Conservation (phyloP, 2,797 vertebrate genomes). For the Macropodus opercularis region DNA sequence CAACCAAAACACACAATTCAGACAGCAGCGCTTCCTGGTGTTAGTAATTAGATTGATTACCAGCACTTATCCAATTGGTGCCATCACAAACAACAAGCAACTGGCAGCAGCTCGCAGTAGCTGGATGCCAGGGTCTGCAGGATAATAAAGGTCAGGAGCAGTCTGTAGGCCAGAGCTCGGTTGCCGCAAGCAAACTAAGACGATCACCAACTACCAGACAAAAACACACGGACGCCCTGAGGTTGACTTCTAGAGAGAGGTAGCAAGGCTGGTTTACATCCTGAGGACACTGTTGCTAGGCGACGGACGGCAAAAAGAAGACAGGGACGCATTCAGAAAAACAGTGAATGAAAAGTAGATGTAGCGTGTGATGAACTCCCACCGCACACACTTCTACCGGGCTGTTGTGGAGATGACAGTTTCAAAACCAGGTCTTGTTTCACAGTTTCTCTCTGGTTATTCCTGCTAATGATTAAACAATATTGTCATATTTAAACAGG, state of each 20-base stretch:
- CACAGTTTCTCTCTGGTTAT: background rate
- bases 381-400: no score
- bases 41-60: slow-evolving; percentile 18
- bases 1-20: background rate
- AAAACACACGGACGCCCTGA: slow-evolving; percentile 27
- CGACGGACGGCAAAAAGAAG: slow-evolving; percentile 6
- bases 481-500: no score
- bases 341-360: background rate
- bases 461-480: background rate
- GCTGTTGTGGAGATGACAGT: no score
- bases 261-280: background rate
- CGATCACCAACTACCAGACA: slow-evolving; percentile 52
- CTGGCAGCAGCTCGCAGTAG: slow-evolving; percentile 8
- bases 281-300: slow-evolving; percentile 22
- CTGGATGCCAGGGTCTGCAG: slow-evolving; percentile 9
- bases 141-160: slow-evolving; percentile 39
- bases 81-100: slow-evolving; percentile 19
- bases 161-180: slow-evolving; percentile 16
- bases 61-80: slow-evolving; percentile 9
- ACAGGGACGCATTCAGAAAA: background rate
- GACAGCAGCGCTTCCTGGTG: background rate
- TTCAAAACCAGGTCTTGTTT: no score
- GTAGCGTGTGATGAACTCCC: no score
- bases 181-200: slow-evolving; percentile 35
- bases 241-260: slow-evolving; percentile 11